A percentile compares a stretch with the other conserved stretches of the same genome.
Conservation (phyloP, 2,113 vertebrate species). For the Sceloporus tristichus region DNA sequence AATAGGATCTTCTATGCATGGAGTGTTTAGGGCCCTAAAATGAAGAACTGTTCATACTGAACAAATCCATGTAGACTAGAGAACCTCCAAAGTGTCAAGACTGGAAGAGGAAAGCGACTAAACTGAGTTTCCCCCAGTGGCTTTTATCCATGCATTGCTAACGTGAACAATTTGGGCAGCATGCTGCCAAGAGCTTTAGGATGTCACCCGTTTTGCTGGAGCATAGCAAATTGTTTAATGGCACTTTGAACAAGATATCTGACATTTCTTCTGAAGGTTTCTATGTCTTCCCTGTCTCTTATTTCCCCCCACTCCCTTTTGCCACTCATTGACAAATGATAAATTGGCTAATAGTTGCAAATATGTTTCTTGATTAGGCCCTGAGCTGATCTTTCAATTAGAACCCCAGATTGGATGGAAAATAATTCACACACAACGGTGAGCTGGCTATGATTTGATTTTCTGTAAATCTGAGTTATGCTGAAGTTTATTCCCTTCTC, state of each 20-base stretch:
- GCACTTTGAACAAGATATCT: not conserved
- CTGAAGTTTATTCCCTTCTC: slow-evolving; percentile 30
- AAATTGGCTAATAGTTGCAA: slow-evolving; percentile 29
- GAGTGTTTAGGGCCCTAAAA: not conserved
- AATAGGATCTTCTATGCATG: too few relatives aligned
- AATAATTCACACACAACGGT: not conserved
- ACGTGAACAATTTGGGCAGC: not conserved
- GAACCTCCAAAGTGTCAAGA: not conserved
- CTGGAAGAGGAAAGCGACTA: not conserved
- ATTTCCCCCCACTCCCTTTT: too few relatives aligned
- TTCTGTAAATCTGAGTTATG: slow-evolving; percentile 12
- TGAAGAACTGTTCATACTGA: not conserved
- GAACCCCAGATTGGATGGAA: slow-evolving; percentile 10
- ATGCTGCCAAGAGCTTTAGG: not conserved
- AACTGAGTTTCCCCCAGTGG: not conserved
- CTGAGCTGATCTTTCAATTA: slow-evolving; percentile 18
- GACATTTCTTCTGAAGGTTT: not conserved
- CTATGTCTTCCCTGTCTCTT: too few relatives aligned
- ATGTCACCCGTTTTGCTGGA: not conserved
- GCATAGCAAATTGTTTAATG: not conserved
- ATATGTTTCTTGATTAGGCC: slow-evolving; percentile 29
- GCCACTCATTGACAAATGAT: slow-evolving; percentile 18
- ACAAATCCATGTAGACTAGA: not conserved
- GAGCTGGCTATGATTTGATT: slow-evolving; percentile 22
- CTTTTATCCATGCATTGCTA: not conserved